These are phyloP conservation scores for Synanceia verrucosa DNA, from an alignment of 2,797 vertebrate genomes.

Conservation along the genomic window DNA sequence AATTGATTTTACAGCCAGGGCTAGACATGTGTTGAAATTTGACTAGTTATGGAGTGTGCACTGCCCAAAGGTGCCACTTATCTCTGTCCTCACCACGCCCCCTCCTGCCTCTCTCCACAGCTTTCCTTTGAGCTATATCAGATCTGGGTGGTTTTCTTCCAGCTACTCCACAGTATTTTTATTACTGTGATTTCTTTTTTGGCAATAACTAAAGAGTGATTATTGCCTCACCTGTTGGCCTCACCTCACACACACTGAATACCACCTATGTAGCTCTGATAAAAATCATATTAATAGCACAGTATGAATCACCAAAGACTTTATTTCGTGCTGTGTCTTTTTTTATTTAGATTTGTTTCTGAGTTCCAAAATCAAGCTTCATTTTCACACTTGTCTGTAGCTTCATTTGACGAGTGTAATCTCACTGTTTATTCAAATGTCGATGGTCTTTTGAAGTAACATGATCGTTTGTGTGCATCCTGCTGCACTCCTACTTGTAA, in stretches of 20 bases:
- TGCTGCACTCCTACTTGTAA: neutral
- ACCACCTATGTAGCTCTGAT: conserved; percentile 36
- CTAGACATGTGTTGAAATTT: conserved; percentile 59
- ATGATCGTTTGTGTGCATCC: neutral
- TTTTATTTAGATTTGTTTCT: conserved; percentile 18
- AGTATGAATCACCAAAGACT: conserved; percentile 26
- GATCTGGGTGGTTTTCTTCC: conserved; percentile 53
- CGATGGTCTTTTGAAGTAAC: neutral
- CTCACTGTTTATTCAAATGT: neutral
- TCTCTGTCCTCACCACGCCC: conserved; percentile 19
- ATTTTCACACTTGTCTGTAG: conserved; percentile 2
- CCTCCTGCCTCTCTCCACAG: neutral
- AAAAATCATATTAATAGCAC: conserved; percentile 16
- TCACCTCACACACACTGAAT: conserved; percentile 26
- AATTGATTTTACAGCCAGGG: conserved; percentile 44
- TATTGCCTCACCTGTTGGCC: conserved; percentile 48
- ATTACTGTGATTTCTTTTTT: conserved; percentile 39
- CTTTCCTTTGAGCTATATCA: conserved; percentile 31
- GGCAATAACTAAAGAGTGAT: conserved; percentile 21
- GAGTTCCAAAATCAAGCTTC: neutral
- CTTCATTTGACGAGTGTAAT: neutral
- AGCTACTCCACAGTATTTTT: conserved; percentile 41
- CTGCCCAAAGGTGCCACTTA: conserved; percentile 69
- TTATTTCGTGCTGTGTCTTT: neutral
- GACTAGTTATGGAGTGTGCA: conserved; percentile 32